Conservation (phyloP, 2,888 invertebrate species). For the Melangyna quadrimaculata region DNA sequence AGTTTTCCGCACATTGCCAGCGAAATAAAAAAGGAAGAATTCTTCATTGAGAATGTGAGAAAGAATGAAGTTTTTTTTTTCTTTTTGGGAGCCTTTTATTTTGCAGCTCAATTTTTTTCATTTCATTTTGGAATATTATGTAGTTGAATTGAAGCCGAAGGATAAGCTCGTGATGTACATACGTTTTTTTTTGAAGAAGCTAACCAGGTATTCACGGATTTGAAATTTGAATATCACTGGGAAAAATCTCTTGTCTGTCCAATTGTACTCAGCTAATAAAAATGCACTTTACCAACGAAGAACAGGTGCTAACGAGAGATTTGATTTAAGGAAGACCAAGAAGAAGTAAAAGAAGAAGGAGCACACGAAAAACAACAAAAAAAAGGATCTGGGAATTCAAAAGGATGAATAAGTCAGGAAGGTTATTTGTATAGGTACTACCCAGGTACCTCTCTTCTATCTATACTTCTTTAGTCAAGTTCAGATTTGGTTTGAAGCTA, state of each 20-base stretch:
- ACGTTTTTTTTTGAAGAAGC: neutral
- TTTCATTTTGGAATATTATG: neutral
- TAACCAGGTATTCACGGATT: constrained; percentile 24
- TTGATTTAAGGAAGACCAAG: constrained; percentile 32
- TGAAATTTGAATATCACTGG: constrained; percentile 44
- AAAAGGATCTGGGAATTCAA: neutral
- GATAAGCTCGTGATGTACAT: constrained; percentile 7
- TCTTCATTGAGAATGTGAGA: constrained; percentile 60
- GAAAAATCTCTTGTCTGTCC: constrained; percentile 29
- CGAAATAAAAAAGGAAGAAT: constrained; percentile 17
- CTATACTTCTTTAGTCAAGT: neutral
- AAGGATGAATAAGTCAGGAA: constrained; percentile 9
- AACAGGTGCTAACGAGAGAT: constrained; percentile 63
- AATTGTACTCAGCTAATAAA: constrained; percentile 34
- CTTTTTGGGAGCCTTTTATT: neutral
- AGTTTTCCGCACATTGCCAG: constrained; percentile 9
- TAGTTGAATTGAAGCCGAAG: constrained; percentile 4
- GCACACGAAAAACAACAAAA: too few species aligned
- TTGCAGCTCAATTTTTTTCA: neutral
- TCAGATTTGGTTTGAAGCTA: neutral
- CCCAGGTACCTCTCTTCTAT: neutral
- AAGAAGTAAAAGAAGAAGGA: neutral
- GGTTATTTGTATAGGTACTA: neutral
- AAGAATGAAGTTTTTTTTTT: constrained; percentile 37
- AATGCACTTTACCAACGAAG: constrained; percentile 52